Evolutionary conservation across 2,797 vertebrate species (phyloP), one percentile per base, ranked within the genome.

Genomic region (Sebastes ruberrimus): DNA sequence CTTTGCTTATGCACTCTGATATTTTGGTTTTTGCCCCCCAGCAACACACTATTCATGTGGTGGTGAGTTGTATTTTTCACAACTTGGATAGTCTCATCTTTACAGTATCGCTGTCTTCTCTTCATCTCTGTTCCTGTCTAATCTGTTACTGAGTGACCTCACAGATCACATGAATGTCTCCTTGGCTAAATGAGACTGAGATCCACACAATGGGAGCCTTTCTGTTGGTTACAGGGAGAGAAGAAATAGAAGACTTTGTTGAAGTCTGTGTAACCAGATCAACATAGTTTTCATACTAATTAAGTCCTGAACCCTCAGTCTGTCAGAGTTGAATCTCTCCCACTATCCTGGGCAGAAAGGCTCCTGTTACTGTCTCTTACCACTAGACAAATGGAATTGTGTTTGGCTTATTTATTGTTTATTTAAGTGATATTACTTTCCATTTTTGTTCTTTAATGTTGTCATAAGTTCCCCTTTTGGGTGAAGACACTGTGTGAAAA

Each of bases 21-120:
- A 96, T 97, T 98, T 97, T 94, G 96, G 95, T 96, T 96, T 96
- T 95, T 94, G 91, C 74, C 83, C 81, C 92, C 89, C 96, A 99
- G 98, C 98, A 99, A 98, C 98, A 99, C 95, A 99, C 98, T 96
- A 99, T 99, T 97, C 98, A 99, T 93, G 98, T 99, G 96, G 98
- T 99, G 98, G 98, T 99, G 98, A 99, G 98, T 99, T 95, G 78
- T 88, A 87, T 91, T 95, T 95, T 92, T 94, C 87, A 93, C 89
- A 94, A 92, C 87, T 91, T 93, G 85, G 75, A 67, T 90, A 89
- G 82, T 91, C 71, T 88, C 71, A 63, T 84, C 75, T 88, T 79
- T 84, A 57, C 46, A 65, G 83, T 92, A 89, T 88, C 65, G 23
- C 38, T 30, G 55, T 81, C 69, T 74, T 84, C 28, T 68, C 13